A percentile compares a stretch with the other conserved stretches of the same genome.
Evolutionary conservation across 2,888 invertebrate genomes (phyloP).

Genomic region (Tipula unca): DNA sequence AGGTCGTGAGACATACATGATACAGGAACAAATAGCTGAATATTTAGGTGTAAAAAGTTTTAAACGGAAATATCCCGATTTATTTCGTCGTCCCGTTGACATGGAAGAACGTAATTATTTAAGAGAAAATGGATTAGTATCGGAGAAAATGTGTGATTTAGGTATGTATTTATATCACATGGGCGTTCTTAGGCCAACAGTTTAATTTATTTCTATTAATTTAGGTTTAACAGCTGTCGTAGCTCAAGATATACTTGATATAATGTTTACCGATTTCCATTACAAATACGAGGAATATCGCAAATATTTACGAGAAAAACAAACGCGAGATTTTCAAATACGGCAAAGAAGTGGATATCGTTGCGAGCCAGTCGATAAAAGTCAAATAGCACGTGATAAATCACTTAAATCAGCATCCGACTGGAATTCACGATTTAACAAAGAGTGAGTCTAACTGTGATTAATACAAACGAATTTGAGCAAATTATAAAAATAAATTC

Average conservation of each 20-base stretch:
- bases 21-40: constrained; percentile 94
- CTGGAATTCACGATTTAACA: constrained; percentile 84
- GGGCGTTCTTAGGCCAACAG: background rate
- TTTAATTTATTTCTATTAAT: background rate
- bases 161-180: constrained; percentile 43
- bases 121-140: constrained; percentile 70
- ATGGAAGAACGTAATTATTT: constrained; percentile 88
- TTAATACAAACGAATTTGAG: background rate
- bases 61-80: constrained; percentile 89
- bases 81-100: constrained; percentile 73
- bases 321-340: constrained; percentile 57
- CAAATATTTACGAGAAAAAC: constrained; percentile 48
- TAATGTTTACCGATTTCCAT: constrained; percentile 92
- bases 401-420: constrained; percentile 79
- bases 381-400: constrained; percentile 56
- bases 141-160: constrained; percentile 86
- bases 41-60: constrained; percentile 93
- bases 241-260: constrained; percentile 87
- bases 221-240: constrained; percentile 76
- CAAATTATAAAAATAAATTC: constrained; percentile 19
- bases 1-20: constrained; percentile 73
- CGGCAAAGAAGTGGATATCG: constrained; percentile 52
- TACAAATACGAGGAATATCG: constrained; percentile 90
- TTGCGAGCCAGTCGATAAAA: constrained; percentile 37
- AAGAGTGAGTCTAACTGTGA: constrained; percentile 36